These are phyloP conservation scores for Piscicola geometra DNA, from an alignment of 2,888 invertebrate species.

Conservation along the genomic window DNA sequence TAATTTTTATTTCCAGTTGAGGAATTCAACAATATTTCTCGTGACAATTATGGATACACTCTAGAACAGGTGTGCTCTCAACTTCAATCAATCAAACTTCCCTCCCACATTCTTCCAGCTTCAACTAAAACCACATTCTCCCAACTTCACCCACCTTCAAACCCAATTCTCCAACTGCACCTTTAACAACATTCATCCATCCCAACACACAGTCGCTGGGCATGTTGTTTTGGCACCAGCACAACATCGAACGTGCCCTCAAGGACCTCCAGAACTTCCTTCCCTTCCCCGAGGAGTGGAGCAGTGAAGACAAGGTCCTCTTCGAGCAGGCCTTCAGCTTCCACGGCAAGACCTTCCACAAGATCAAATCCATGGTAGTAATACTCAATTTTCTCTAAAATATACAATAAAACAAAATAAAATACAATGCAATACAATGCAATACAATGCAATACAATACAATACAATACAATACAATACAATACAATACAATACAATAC, in stretches of 20 bases:
- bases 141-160: background rate
- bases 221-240: constrained; percentile 97
- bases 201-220: constrained; percentile 70
- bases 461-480: too few species aligned
- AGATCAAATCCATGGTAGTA: constrained; percentile 89
- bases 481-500: too few species aligned
- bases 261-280: constrained; percentile 91
- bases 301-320: constrained; percentile 91
- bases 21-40: background rate
- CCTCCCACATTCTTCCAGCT: too few species aligned
- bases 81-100: background rate
- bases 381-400: too few species aligned
- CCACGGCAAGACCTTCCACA: constrained; percentile 94
- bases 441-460: too few species aligned
- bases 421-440: too few species aligned
- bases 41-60: constrained; percentile 7
- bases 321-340: constrained; percentile 98
- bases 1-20: background rate
- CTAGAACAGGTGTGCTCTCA: constrained; percentile 21
- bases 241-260: constrained; percentile 84
- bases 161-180: background rate
- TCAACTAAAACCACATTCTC: too few species aligned
- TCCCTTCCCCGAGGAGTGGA: constrained; percentile 96
- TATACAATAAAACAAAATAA: too few species aligned
- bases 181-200: background rate